Evolutionary conservation across 1,140 invertebrate genomes (phyloP).

Genomic region (Melanaphis sacchari): DNA sequence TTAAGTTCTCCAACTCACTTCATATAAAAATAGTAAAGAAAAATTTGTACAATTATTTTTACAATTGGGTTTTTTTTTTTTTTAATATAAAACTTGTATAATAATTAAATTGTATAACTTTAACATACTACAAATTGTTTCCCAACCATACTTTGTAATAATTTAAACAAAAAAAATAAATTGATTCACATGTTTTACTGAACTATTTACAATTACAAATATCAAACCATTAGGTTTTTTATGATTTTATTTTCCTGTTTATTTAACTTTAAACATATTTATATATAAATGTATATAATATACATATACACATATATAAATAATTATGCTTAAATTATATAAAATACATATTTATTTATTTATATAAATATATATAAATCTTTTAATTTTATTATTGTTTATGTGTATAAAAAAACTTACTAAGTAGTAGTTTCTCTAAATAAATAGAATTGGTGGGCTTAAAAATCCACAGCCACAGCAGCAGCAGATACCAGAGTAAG

Average conservation of each 20-base stretch:
- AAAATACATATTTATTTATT: slow-evolving; percentile 8
- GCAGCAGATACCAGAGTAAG: slow-evolving; percentile 14
- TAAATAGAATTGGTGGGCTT: slow-evolving; percentile 50
- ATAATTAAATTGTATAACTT: slow-evolving; percentile 32
- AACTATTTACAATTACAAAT: slow-evolving; percentile 54
- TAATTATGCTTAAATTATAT: neutral
- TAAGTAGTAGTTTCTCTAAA: slow-evolving; percentile 43
- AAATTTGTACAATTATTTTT: slow-evolving; percentile 55
- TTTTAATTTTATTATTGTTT: slow-evolving; percentile 27
- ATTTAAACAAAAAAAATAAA: slow-evolving; percentile 21
- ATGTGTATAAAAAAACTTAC: slow-evolving; percentile 48
- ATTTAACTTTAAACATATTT: neutral
- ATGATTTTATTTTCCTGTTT: neutral
- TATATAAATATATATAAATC: neutral
- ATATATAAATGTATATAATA: neutral
- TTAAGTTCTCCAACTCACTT: slow-evolving; percentile 45
- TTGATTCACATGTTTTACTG: slow-evolving; percentile 41
- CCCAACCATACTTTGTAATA: slow-evolving; percentile 52
- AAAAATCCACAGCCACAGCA: neutral
- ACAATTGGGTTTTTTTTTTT: slow-evolving; percentile 36
- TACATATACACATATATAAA: neutral
- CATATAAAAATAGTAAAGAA: slow-evolving; percentile 57
- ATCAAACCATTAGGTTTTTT: slow-evolving; percentile 34
- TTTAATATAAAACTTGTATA: slow-evolving; percentile 50
- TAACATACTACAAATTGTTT: slow-evolving; percentile 50